phyloP scores from a whole-genome alignment of 1,140 invertebrate species.

The Paraescarpia echinospica region DNA sequence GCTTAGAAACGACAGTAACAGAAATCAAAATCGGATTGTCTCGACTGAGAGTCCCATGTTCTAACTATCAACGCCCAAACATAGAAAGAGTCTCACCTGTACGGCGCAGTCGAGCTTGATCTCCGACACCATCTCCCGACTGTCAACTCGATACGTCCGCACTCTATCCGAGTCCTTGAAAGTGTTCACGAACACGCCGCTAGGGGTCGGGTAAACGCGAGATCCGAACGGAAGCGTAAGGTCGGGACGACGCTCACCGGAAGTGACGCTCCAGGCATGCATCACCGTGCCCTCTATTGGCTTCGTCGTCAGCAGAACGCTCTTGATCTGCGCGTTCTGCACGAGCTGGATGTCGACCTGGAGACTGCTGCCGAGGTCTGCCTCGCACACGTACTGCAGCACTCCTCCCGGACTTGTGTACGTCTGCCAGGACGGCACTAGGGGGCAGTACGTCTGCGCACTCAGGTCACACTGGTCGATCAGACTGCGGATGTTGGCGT shows the following conservation, averaged over 20 bases:
- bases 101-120: conserved; percentile 37
- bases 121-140: conserved; percentile 39
- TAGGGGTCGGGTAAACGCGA: conserved; percentile 40
- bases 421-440: conserved; percentile 70
- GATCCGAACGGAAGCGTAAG: conserved; percentile 69
- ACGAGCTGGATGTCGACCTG: conserved; percentile 41
- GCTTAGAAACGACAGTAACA: not conserved
- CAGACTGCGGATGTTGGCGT: conserved; percentile 40
- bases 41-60: not conserved
- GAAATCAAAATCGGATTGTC: not conserved
- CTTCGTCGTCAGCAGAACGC: conserved; percentile 44
- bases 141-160: conserved; percentile 40
- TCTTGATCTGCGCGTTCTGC: conserved; percentile 35
- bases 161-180: conserved; percentile 38
- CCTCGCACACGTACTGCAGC: conserved; percentile 61
- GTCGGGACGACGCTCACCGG: conserved; percentile 43
- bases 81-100: not conserved
- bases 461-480: conserved; percentile 62
- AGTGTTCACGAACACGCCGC: conserved; percentile 42
- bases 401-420: conserved; percentile 48
- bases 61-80: too few species aligned
- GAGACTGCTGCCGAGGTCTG: conserved; percentile 22
- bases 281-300: conserved; percentile 36
- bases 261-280: conserved; percentile 43
- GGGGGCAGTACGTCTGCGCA: conserved; percentile 65